Evolutionary conservation across 2,797 vertebrate species (phyloP).

Genomic region (Pteronotus mesoamericanus): DNA sequence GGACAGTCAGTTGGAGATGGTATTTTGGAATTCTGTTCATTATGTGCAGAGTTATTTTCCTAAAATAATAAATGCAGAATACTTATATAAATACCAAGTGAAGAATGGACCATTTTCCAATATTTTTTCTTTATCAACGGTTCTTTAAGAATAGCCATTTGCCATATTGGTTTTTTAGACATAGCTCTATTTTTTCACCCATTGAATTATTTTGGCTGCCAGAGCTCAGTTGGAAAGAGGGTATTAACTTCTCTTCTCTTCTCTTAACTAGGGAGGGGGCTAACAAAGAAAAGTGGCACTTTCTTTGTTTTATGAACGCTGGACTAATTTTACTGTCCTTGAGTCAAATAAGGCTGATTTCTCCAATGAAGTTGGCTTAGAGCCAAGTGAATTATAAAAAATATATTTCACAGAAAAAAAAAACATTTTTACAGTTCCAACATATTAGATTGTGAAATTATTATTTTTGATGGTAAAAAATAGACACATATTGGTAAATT

Average conservation of each 20-base stretch:
- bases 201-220: not conserved
- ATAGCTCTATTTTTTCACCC: not conserved
- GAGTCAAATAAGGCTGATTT: slow-evolving; percentile 6
- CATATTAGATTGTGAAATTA: not conserved
- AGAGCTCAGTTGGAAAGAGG: not conserved
- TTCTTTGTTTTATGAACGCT: not conserved
- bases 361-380: not conserved
- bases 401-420: not conserved
- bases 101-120: slow-evolving; percentile 16
- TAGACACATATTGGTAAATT: not conserved
- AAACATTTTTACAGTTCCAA: not conserved
- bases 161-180: not conserved
- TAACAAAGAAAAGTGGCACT: not conserved
- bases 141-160: slow-evolving; percentile 9
- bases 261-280: not conserved
- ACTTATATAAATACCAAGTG: slow-evolving; percentile 27
- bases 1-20: slow-evolving; percentile 74
- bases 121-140: not conserved
- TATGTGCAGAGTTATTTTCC: slow-evolving; percentile 74
- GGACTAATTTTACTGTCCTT: not conserved
- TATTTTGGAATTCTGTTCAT: slow-evolving; percentile 73
- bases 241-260: not conserved
- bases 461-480: not conserved
- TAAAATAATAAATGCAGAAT: slow-evolving; percentile 71
- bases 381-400: slow-evolving; percentile 6